Evolutionary conservation across 2,888 invertebrate species (phyloP).

Genomic region (Mactromeris polynyma): DNA sequence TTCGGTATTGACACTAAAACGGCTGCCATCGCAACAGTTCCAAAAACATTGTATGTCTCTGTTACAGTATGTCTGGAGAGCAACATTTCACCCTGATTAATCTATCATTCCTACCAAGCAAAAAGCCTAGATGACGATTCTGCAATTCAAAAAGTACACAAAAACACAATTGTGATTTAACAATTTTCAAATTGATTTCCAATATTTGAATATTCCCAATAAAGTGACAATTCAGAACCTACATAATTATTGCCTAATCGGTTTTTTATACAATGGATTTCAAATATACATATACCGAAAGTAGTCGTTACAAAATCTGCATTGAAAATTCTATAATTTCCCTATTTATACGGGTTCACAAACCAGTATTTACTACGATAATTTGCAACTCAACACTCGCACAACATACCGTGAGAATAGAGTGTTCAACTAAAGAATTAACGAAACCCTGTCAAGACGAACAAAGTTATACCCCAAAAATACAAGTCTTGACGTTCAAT

Average conservation of each 20-base stretch:
- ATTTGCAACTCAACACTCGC: slow-evolving; percentile 13
- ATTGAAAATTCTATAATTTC: background rate
- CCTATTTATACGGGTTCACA: background rate
- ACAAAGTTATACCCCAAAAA: background rate
- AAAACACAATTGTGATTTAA: background rate
- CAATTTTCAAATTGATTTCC: background rate
- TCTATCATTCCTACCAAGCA: too few species aligned
- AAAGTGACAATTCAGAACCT: background rate
- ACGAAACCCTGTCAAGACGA: background rate
- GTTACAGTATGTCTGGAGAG: too few species aligned
- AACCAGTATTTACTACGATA: background rate
- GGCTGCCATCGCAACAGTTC: too few species aligned
- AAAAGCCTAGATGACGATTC: too few species aligned
- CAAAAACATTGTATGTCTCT: too few species aligned
- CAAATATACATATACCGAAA: background rate
- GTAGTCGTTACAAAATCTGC: background rate
- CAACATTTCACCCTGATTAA: too few species aligned
- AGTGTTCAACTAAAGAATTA: background rate
- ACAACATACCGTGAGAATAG: slow-evolving; percentile 8
- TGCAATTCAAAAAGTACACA: too few species aligned
- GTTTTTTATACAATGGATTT: background rate
- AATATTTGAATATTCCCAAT: slow-evolving; percentile 1
- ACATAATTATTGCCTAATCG: background rate
- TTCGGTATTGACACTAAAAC: too few species aligned
- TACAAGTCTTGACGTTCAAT: background rate